Conservation (phyloP, 2,113 vertebrate genomes). For the Beaufortia kweichowensis region DNA sequence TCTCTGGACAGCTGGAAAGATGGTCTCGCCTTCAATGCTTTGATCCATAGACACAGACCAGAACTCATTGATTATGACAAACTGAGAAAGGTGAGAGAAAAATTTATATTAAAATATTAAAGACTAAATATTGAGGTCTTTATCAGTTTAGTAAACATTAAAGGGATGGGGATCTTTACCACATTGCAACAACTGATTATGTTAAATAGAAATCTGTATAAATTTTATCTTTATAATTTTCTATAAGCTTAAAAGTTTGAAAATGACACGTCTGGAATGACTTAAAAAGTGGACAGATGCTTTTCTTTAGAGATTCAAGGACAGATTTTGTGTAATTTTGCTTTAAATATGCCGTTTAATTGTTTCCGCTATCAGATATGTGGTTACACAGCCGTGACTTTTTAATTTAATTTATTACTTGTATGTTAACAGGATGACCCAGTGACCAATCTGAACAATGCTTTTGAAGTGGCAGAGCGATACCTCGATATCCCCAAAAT, state of each 20-base stretch:
- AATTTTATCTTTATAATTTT: too few relatives aligned
- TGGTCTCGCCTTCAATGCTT: conserved; percentile 92
- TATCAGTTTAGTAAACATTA: too few relatives aligned
- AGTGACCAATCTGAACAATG: conserved; percentile 80
- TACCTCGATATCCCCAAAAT: conserved; percentile 85
- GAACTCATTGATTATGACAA: conserved; percentile 95
- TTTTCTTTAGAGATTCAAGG: too few relatives aligned
- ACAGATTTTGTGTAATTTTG: too few relatives aligned
- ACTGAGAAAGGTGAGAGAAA: conserved; percentile 88
- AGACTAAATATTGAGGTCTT: too few relatives aligned
- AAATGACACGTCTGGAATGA: too few relatives aligned
- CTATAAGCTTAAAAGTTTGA: too few relatives aligned
- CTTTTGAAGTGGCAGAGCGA: conserved; percentile 81
- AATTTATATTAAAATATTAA: not conserved
- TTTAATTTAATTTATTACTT: not conserved
- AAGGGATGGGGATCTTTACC: too few relatives aligned
- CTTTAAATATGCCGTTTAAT: too few relatives aligned
- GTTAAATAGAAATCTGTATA: too few relatives aligned
- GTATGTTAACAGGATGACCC: conserved; percentile 74
- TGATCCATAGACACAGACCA: conserved; percentile 92
- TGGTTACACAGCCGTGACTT: not conserved
- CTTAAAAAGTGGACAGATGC: too few relatives aligned
- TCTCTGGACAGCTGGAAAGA: conserved; percentile 86
- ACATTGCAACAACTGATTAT: too few relatives aligned
- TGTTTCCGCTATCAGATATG: not conserved